These are phyloP conservation scores for Trissonchulus latispiculum DNA, from an alignment of 2,888 invertebrate genomes.

Conservation along the genomic window DNA sequence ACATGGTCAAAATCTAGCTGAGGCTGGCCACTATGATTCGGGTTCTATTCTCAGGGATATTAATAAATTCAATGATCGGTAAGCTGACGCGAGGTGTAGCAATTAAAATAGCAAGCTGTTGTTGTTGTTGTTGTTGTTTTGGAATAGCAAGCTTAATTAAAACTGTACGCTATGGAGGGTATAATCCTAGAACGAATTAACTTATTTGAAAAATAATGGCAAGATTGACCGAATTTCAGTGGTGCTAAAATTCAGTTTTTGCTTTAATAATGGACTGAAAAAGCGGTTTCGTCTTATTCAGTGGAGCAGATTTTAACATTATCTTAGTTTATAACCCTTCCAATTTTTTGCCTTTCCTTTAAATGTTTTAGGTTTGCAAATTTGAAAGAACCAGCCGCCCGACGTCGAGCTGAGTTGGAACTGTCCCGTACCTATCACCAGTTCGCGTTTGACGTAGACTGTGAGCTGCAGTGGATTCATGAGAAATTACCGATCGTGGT, in stretches of 20 bases:
- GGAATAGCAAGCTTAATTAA: too few species aligned
- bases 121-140: too few species aligned
- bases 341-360: too few species aligned
- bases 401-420: conserved; percentile 65
- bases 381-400: conserved; percentile 61
- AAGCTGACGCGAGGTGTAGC: too few species aligned
- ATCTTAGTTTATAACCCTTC: background rate
- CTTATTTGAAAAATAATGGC: too few species aligned
- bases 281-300: too few species aligned
- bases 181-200: too few species aligned
- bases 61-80: conserved; percentile 60
- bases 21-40: conserved; percentile 88
- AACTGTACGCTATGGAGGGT: too few species aligned
- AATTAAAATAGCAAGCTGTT: too few species aligned
- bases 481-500: conserved; percentile 73
- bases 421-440: conserved; percentile 83
- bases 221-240: too few species aligned
- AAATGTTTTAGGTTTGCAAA: conserved; percentile 56
- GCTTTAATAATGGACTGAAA: too few species aligned
- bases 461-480: conserved; percentile 86
- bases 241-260: too few species aligned
- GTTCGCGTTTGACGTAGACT: conserved; percentile 80
- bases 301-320: background rate
- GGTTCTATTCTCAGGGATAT: conserved; percentile 69
- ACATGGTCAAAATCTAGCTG: conserved; percentile 72